Evolutionary conservation across 2,888 invertebrate species (phyloP), one percentile per base, ranked within the genome.

Genomic region (Helleia helle): DNA sequence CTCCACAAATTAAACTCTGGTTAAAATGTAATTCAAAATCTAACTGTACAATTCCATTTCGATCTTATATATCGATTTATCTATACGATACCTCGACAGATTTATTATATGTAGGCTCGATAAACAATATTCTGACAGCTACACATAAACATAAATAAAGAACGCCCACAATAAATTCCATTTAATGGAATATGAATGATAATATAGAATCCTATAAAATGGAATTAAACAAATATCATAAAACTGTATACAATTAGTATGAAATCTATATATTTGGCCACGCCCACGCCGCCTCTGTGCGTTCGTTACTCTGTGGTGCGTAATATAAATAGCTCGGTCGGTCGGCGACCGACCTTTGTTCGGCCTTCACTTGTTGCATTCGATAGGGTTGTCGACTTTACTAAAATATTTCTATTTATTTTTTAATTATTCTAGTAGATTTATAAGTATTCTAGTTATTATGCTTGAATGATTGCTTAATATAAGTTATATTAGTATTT

Each of bases 261-360:
- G 41, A 44, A 50, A 51, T 42, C 38, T 37, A 50, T 44, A 47
- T 38, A 36, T 34, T 41, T 26, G 36, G 50, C 46, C 60, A 62
- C 62, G 60, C 60, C 60, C 47, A 50, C 53, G 46, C 44, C 49
- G 58, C 46, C 61, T 67, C 68, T 65, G 56, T 46, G 49, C 41
- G 46, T 46, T 44, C 36, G 41, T 40, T 54, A 44, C 48, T 60
- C 55, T 56, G 45, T 51, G 22, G 8, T 22, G 5, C 5, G 17
- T 41, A 40, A 38, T 76, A 80, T 77, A 76, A 80, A 83, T 81
- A 81, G 81, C 71, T 54, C 62, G 77, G 79, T 54, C 62, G 77
- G 79, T 80, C 83, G 65, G 50, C 62, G 80, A 74, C 81, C 83
- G 83, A 70, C 83, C 83, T 84, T 69, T 58, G 62, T 49, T 56